Conservation (phyloP, 2,888 invertebrate species). For the Dryobotodes eremita region DNA sequence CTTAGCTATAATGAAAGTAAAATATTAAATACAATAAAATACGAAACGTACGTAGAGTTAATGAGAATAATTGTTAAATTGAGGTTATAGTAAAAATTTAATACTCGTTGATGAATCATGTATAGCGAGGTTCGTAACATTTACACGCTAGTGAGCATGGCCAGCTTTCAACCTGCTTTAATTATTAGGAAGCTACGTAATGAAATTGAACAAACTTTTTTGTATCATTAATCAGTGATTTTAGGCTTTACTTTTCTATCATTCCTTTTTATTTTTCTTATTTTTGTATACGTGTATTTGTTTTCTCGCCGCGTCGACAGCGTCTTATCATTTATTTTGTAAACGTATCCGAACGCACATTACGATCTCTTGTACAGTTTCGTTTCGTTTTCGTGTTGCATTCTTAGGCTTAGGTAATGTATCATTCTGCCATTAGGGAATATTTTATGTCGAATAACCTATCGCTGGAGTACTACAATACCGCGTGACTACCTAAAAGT, state of each 20-base stretch:
- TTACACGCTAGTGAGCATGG: slow-evolving; percentile 65
- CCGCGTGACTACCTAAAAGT: slow-evolving; percentile 39
- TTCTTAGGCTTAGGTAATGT: slow-evolving; percentile 71
- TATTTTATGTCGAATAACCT: slow-evolving; percentile 62
- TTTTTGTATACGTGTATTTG: slow-evolving; percentile 52
- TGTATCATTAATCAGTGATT: slow-evolving; percentile 47
- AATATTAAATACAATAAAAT: slow-evolving; percentile 74
- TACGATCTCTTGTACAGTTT: slow-evolving; percentile 78
- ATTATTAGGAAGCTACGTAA: slow-evolving; percentile 49
- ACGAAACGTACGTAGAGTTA: slow-evolving; percentile 85
- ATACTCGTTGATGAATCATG: slow-evolving; percentile 87
- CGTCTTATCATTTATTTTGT: slow-evolving; percentile 56
- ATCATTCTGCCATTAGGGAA: slow-evolving; percentile 68
- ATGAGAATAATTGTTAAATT: slow-evolving; percentile 87
- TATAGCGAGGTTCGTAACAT: slow-evolving; percentile 77
- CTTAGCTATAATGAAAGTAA: slow-evolving; percentile 78
- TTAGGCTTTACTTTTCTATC: slow-evolving; percentile 66
- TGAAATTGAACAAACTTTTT: slow-evolving; percentile 45
- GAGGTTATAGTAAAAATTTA: slow-evolving; percentile 89
- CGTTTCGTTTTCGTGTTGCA: slow-evolving; percentile 65
- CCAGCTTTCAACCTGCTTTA: slow-evolving; percentile 69
- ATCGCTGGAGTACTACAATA: slow-evolving; percentile 53
- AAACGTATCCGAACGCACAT: slow-evolving; percentile 79
- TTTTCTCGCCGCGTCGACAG: slow-evolving; percentile 55
- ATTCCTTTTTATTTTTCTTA: slow-evolving; percentile 68